Conservation (phyloP, 1,140 invertebrate genomes). For the Manduca sexta region DNA sequence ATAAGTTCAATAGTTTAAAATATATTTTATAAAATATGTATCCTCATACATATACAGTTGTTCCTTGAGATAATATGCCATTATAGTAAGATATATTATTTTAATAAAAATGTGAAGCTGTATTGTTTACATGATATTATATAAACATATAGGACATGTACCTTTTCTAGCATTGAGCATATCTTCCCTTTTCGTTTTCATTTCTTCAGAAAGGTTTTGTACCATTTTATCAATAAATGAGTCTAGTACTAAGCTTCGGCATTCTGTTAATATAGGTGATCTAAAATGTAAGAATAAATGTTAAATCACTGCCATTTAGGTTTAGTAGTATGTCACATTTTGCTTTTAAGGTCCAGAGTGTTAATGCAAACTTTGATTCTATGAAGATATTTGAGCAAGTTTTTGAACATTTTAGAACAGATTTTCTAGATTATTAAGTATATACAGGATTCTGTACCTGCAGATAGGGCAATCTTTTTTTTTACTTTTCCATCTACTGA, state of each 20-base stretch:
- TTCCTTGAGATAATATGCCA: too few species aligned
- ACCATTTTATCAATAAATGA: conserved; percentile 80
- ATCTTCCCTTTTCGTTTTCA: conserved; percentile 67
- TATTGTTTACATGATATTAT: conserved; percentile 27
- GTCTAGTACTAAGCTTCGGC: conserved; percentile 73
- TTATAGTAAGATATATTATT: too few species aligned
- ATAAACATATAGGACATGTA: conserved; percentile 21
- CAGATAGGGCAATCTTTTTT: conserved; percentile 85
- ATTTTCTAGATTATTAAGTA: background rate
- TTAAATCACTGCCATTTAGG: too few species aligned
- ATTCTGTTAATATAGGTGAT: conserved; percentile 67
- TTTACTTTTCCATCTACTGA: conserved; percentile 81
- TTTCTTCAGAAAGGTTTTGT: conserved; percentile 70
- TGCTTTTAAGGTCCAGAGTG: too few species aligned
- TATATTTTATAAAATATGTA: too few species aligned
- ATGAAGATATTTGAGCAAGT: background rate
- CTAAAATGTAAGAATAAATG: conserved; percentile 51
- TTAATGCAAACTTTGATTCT: too few species aligned
- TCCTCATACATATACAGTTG: too few species aligned
- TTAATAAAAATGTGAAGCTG: conserved; percentile 45
- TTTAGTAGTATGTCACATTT: too few species aligned
- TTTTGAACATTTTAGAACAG: background rate
- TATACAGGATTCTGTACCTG: conserved; percentile 39
- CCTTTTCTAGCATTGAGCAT: conserved; percentile 72
- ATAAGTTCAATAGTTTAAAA: too few species aligned